Evolutionary conservation across 1,140 invertebrate species (phyloP).

Genomic region (Theocolax elegans): DNA sequence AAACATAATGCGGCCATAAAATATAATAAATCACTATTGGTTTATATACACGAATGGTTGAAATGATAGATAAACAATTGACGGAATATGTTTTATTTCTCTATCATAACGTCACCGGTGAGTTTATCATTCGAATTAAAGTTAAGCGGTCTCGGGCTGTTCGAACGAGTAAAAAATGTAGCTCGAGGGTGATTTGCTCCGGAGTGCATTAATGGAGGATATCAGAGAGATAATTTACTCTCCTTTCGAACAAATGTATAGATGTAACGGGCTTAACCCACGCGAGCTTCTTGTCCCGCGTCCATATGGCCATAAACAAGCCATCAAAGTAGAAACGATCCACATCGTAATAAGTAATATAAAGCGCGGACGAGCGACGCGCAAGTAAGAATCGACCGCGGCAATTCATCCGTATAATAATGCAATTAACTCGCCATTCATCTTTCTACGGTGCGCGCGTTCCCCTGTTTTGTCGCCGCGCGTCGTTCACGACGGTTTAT

Average conservation of each 20-base stretch:
- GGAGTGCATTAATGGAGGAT: conserved; percentile 12
- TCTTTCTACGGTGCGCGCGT: background rate
- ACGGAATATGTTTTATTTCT: too few species aligned
- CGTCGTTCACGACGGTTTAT: too few species aligned
- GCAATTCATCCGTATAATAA: conserved; percentile 34
- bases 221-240: conserved; percentile 11
- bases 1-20: too few species aligned
- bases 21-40: too few species aligned
- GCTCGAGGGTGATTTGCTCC: conserved; percentile 10
- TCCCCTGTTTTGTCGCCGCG: background rate
- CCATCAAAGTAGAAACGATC: conserved; percentile 18
- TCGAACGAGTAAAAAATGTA: too few species aligned
- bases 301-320: conserved; percentile 24
- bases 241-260: conserved; percentile 1
- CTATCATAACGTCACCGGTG: too few species aligned
- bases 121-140: too few species aligned
- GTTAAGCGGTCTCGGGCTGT: too few species aligned
- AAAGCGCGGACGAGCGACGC: background rate
- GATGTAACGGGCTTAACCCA: background rate
- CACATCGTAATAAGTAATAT: conserved; percentile 14
- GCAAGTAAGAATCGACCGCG: background rate
- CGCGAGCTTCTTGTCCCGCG: conserved; percentile 11
- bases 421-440: conserved; percentile 26
- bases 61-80: too few species aligned
- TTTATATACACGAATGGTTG: too few species aligned